A percentile compares a stretch with the other conserved stretches of the same genome.
These are phyloP conservation scores for Volucella inflata DNA, from an alignment of 2,888 invertebrate species.

Conservation along the genomic window DNA sequence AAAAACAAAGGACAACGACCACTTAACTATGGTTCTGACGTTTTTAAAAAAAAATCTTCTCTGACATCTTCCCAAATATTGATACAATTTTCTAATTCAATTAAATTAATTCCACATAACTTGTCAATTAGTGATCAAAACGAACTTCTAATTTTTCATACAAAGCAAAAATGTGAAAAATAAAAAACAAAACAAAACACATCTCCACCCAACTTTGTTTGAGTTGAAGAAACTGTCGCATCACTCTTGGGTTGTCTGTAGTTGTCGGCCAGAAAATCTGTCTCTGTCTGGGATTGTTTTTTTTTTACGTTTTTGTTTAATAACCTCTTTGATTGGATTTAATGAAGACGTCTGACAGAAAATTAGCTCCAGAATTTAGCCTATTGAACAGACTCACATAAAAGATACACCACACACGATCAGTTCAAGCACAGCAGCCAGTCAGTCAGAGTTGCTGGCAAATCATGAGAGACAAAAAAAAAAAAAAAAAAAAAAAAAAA, in stretches of 20 bases:
- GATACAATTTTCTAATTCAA: conserved; percentile 51
- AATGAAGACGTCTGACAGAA: conserved; percentile 73
- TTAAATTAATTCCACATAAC: conserved; percentile 69
- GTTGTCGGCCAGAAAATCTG: conserved; percentile 18
- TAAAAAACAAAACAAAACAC: neutral
- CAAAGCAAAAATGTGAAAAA: no score
- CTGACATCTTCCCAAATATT: conserved; percentile 24
- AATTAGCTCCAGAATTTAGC: conserved; percentile 62
- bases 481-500: neutral
- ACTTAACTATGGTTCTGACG: no score
- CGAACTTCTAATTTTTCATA: neutral
- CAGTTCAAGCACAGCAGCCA: neutral
- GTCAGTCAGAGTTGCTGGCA: no score
- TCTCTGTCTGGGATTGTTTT: conserved; percentile 53
- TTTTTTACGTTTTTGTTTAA: conserved; percentile 51
- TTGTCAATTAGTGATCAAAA: conserved; percentile 64
- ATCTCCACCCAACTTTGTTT: neutral
- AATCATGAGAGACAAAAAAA: no score
- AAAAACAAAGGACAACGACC: no score
- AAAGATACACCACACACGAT: conserved; percentile 30
- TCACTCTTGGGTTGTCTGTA: conserved; percentile 28
- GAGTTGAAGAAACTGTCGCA: conserved; percentile 18
- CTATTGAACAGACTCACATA: conserved; percentile 36
- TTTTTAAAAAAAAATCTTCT: conserved; percentile 14
- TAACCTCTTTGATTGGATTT: conserved; percentile 72